These are phyloP conservation scores for Ctena decussata DNA, from an alignment of 2,888 invertebrate genomes.

Conservation along the genomic window DNA sequence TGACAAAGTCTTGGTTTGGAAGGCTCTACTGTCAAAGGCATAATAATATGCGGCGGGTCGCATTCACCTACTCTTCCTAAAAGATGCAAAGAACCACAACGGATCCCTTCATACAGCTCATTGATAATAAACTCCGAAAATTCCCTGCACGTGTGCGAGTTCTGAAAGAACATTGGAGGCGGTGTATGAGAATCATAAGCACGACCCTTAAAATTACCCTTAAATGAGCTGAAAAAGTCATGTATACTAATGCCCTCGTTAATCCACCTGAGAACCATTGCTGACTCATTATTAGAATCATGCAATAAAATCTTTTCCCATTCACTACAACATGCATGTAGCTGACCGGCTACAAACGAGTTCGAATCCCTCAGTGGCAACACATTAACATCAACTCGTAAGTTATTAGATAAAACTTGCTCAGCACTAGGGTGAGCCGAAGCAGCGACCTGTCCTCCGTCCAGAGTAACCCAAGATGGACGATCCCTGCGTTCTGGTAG, in stretches of 20 bases:
- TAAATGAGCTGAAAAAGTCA: slow-evolving; percentile 22
- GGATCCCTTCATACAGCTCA: slow-evolving; percentile 22
- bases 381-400: too few relatives aligned
- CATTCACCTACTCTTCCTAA: slow-evolving; percentile 27
- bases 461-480: too few relatives aligned
- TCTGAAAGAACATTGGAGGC: slow-evolving; percentile 21
- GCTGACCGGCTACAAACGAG: slow-evolving; percentile 28
- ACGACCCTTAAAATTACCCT: slow-evolving; percentile 43
- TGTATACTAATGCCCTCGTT: slow-evolving; percentile 21
- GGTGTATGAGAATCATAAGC: slow-evolving; percentile 21
- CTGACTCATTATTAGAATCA: too few relatives aligned
- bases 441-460: too few relatives aligned
- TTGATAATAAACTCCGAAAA: slow-evolving; percentile 17
- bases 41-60: slow-evolving; percentile 32
- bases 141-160: neutral
- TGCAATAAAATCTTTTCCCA: slow-evolving; percentile 24
- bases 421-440: too few relatives aligned
- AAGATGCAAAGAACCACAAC: slow-evolving; percentile 31
- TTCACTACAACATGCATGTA: slow-evolving; percentile 10
- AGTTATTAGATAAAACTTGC: too few relatives aligned
- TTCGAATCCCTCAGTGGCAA: slow-evolving; percentile 39
- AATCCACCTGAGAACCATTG: slow-evolving; percentile 32
- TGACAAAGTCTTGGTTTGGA: slow-evolving; percentile 49
- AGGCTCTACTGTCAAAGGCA: slow-evolving; percentile 45
- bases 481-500: too few relatives aligned